These are phyloP conservation scores for Zaprionus obscuricornis DNA, from an alignment of 2,888 invertebrate species.

Conservation along the genomic window DNA sequence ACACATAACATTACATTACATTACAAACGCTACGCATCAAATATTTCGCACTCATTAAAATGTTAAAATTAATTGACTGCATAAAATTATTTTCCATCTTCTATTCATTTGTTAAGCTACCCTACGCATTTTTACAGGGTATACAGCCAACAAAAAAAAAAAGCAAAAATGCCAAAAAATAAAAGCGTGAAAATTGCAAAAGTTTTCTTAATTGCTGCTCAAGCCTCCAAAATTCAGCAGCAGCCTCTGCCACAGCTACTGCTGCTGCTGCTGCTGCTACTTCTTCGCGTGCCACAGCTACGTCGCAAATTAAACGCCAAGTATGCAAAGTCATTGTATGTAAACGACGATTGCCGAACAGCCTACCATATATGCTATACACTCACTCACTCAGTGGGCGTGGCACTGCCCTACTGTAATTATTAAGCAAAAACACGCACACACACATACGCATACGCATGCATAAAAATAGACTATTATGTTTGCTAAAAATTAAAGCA, in stretches of 20 bases:
- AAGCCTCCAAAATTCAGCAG: too few relatives aligned
- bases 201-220: constrained; percentile 73
- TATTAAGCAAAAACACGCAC: constrained; percentile 59
- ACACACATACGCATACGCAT: background rate
- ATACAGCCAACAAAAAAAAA: constrained; percentile 16
- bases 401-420: constrained; percentile 54
- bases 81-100: background rate
- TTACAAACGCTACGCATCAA: constrained; percentile 49
- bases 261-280: background rate
- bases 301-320: constrained; percentile 67
- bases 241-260: background rate
- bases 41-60: constrained; percentile 38
- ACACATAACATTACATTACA: constrained; percentile 17
- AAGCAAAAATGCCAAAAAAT: constrained; percentile 47
- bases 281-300: constrained; percentile 21
- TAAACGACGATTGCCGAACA: constrained; percentile 12
- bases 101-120: background rate
- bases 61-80: constrained; percentile 11
- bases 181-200: constrained; percentile 74
- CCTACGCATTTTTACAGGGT: constrained; percentile 16
- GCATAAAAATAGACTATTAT: background rate
- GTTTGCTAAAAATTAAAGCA: too few relatives aligned
- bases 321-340: constrained; percentile 72
- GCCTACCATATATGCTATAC: background rate
- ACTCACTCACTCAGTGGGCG: constrained; percentile 22